Evolutionary conservation across 2,797 vertebrate species (phyloP).

Genomic region (Paedocypris micromegethes): DNA sequence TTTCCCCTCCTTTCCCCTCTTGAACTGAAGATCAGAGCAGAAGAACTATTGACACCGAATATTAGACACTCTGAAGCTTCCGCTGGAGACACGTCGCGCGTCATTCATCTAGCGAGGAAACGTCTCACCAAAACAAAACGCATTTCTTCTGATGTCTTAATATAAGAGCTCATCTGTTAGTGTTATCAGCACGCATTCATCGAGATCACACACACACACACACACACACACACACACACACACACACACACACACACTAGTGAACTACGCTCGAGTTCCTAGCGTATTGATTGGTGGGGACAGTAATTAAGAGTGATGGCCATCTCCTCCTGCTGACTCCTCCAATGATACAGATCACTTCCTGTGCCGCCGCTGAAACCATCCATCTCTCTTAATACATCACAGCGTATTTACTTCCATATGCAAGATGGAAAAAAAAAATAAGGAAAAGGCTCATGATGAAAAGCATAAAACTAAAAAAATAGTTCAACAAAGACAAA

Average conservation of each 20-base stretch:
- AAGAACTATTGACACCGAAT: constrained; percentile 5
- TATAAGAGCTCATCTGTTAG: constrained; percentile 17
- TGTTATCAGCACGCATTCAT: constrained; percentile 29
- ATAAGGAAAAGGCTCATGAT: background rate
- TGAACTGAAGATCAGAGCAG: constrained; percentile 14
- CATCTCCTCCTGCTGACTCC: constrained; percentile 10
- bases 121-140: constrained; percentile 9
- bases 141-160: constrained; percentile 23
- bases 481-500: too few relatives aligned
- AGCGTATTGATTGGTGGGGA: constrained; percentile 51
- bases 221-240: constrained; percentile 24
- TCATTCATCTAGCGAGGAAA: constrained; percentile 11
- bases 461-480: too few relatives aligned
- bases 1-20: constrained; percentile 29
- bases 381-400: background rate
- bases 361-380: constrained; percentile 14
- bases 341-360: constrained; percentile 29
- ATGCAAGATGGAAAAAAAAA: background rate
- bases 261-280: constrained; percentile 49
- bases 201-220: too few relatives aligned
- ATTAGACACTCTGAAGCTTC: constrained; percentile 1
- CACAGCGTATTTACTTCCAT: background rate
- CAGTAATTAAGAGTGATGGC: constrained; percentile 55
- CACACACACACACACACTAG: constrained; percentile 41
- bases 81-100: constrained; percentile 8